Evolutionary conservation across 1,140 invertebrate species (phyloP).

Genomic region (Patella vulgata): DNA sequence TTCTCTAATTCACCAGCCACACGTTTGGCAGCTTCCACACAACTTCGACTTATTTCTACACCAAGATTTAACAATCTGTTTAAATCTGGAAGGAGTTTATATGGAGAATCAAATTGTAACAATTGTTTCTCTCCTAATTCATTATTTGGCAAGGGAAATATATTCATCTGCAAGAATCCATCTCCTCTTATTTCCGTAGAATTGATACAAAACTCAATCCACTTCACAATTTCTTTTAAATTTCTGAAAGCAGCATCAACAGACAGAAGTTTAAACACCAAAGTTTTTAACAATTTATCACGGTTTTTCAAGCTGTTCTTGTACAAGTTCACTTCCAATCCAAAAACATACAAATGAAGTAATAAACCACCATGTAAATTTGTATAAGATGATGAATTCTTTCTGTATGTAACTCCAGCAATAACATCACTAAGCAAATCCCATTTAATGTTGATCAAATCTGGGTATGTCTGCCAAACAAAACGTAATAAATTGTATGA

Average conservation of each 20-base stretch:
- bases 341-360: neutral
- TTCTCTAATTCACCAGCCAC: constrained; percentile 8
- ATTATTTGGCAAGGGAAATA: neutral
- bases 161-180: neutral
- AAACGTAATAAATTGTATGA: no score
- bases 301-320: neutral
- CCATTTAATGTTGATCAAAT: constrained; percentile 10
- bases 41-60: constrained; percentile 11
- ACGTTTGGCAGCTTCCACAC: constrained; percentile 13
- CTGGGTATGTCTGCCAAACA: constrained; percentile 17
- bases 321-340: neutral
- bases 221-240: constrained; percentile 14
- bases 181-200: neutral
- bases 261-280: constrained; percentile 11
- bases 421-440: neutral
- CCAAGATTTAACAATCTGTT: constrained; percentile 14
- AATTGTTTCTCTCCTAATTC: neutral
- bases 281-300: neutral
- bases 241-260: neutral
- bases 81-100: constrained; percentile 9
- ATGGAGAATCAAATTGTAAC: neutral
- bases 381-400: neutral
- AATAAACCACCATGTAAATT: neutral
- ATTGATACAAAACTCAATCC: constrained; percentile 11
- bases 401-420: constrained; percentile 8